phyloP scores from a whole-genome alignment of 1,140 invertebrate species.

The Pemphigus obesinymphae region DNA sequence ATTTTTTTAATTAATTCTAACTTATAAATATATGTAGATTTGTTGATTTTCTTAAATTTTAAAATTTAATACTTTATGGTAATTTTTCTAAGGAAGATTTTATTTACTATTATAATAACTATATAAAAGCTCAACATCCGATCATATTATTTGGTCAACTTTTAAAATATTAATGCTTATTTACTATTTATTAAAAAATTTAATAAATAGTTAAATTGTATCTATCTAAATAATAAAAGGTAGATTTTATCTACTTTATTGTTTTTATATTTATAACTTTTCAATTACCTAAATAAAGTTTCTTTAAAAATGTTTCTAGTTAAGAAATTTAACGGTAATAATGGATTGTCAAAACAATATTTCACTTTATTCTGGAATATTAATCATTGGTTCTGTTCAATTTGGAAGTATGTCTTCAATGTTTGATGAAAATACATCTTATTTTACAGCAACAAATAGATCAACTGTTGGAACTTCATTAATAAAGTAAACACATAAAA shows the following conservation, averaged over 20 bases:
- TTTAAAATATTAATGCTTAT: too few relatives aligned
- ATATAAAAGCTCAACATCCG: too few relatives aligned
- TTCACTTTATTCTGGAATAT: conserved; percentile 78
- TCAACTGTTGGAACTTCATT: conserved; percentile 1
- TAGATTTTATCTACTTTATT: background rate
- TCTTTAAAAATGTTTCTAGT: conserved; percentile 52
- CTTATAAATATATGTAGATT: too few relatives aligned
- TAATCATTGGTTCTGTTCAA: conserved; percentile 73
- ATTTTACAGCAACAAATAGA: conserved; percentile 19
- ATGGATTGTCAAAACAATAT: conserved; percentile 73
- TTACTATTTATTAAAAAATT: too few relatives aligned
- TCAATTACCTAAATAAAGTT: conserved; percentile 32
- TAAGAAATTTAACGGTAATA: conserved; percentile 73
- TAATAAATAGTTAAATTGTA: too few relatives aligned
- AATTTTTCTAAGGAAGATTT: too few relatives aligned
- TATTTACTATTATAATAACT: too few relatives aligned
- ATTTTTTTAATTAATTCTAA: too few relatives aligned
- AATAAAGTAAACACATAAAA: background rate
- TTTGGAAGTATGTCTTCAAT: conserved; percentile 41
- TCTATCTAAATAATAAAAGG: too few relatives aligned
- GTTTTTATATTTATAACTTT: conserved; percentile 2
- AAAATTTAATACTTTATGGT: too few relatives aligned
- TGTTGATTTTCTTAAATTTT: too few relatives aligned
- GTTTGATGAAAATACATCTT: conserved; percentile 36
- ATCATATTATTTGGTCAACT: too few relatives aligned